phyloP scores from a whole-genome alignment of 1,140 invertebrate genomes.

The Halesus radiatus region DNA sequence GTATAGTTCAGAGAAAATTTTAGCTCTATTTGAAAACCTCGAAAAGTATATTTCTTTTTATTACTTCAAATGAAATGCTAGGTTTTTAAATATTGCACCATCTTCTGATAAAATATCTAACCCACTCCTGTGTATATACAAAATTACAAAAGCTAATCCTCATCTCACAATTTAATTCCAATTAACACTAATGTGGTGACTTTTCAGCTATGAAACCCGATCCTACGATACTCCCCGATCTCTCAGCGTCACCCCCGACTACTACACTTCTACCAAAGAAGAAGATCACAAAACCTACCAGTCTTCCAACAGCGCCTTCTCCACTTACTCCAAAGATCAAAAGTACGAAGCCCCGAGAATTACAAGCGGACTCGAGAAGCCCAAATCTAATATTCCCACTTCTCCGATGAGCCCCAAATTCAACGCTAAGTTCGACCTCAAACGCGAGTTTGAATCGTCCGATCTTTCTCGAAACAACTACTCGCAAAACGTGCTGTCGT shows the following conservation, averaged over 20 bases:
- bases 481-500: conserved; percentile 50
- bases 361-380: conserved; percentile 61
- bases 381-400: conserved; percentile 59
- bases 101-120: too few species aligned
- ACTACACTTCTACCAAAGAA: conserved; percentile 43
- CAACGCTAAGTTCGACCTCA: conserved; percentile 66
- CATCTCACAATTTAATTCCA: background rate
- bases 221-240: conserved; percentile 68
- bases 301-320: conserved; percentile 48
- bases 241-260: conserved; percentile 49
- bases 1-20: too few species aligned
- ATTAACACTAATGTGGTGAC: conserved; percentile 47
- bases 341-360: conserved; percentile 58
- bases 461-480: conserved; percentile 55
- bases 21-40: too few species aligned
- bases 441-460: conserved; percentile 61
- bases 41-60: too few species aligned
- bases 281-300: conserved; percentile 51
- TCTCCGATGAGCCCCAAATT: conserved; percentile 67
- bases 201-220: conserved; percentile 69
- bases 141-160: too few species aligned
- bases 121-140: too few species aligned
- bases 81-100: too few species aligned
- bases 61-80: too few species aligned
- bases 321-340: conserved; percentile 42